phyloP scores from a whole-genome alignment of 2,888 invertebrate genomes.

The Noctua comes region DNA sequence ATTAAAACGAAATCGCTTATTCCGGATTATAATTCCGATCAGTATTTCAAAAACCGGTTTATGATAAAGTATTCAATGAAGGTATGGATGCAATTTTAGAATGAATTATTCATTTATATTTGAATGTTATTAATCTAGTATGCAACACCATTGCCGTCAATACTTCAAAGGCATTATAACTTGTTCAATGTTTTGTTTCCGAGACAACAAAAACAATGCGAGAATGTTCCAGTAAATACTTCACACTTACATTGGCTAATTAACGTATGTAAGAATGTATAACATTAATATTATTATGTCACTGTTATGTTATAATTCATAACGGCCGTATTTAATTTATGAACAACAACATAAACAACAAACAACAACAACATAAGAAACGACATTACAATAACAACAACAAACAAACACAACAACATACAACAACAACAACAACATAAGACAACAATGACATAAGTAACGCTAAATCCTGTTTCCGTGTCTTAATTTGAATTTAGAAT shows the following conservation, averaged over 20 bases:
- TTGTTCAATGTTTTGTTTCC: constrained; percentile 11
- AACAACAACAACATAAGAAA: too few species aligned
- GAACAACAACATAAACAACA: too few species aligned
- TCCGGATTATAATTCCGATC: constrained; percentile 50
- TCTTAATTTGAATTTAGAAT: constrained; percentile 8
- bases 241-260: not conserved
- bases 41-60: constrained; percentile 58
- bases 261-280: not conserved
- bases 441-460: not conserved
- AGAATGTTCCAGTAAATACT: not conserved
- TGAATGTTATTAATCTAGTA: constrained; percentile 56
- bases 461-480: constrained; percentile 9
- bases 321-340: not conserved
- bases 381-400: too few species aligned
- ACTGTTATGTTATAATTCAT: not conserved
- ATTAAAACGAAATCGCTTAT: constrained; percentile 55
- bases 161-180: not conserved
- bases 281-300: not conserved
- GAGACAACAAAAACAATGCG: not conserved
- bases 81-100: constrained; percentile 59
- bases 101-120: constrained; percentile 57
- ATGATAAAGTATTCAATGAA: constrained; percentile 59
- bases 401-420: too few species aligned
- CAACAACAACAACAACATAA: too few species aligned
- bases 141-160: constrained; percentile 34